Percentiles rank a stretch among this genome's conserved stretches.
Conservation (phyloP, 2,888 invertebrate genomes). For the Lordiphosa andalusiaca region DNA sequence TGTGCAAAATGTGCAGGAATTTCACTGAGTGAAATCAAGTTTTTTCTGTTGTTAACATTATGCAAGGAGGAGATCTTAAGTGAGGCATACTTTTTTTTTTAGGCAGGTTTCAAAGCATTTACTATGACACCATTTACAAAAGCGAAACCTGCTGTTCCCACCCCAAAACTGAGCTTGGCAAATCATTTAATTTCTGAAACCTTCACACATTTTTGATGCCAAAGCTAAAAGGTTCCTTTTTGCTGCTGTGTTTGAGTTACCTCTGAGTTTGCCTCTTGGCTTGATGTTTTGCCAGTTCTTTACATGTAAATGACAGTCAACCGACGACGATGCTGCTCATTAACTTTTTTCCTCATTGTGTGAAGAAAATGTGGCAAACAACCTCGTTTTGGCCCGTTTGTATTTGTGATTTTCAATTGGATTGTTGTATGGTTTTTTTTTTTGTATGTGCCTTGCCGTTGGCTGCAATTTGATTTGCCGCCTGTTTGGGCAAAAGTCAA, state of each 20-base stretch:
- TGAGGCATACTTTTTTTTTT: too few species aligned
- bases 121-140: too few species aligned
- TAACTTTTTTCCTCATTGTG: conserved; percentile 45
- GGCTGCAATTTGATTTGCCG: conserved; percentile 61
- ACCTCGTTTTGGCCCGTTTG: conserved; percentile 21
- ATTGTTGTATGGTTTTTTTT: conserved; percentile 26
- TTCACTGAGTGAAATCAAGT: too few species aligned
- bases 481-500: conserved; percentile 48
- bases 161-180: too few species aligned
- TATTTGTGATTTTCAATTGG: conserved; percentile 48
- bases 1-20: too few species aligned
- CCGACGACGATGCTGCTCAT: conserved; percentile 47
- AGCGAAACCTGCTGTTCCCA: too few species aligned
- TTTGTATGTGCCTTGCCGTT: conserved; percentile 23
- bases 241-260: conserved; percentile 27
- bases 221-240: too few species aligned
- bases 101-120: too few species aligned
- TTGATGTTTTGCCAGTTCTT: conserved; percentile 49
- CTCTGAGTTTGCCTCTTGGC: conserved; percentile 49
- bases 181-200: too few species aligned
- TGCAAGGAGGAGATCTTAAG: too few species aligned
- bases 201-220: too few species aligned
- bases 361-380: conserved; percentile 18
- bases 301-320: conserved; percentile 63
- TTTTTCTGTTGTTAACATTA: too few species aligned